Base-by-base conservation (phyloP, 2,113 vertebrate species). In the Corythaixoides concolor region DNA sequence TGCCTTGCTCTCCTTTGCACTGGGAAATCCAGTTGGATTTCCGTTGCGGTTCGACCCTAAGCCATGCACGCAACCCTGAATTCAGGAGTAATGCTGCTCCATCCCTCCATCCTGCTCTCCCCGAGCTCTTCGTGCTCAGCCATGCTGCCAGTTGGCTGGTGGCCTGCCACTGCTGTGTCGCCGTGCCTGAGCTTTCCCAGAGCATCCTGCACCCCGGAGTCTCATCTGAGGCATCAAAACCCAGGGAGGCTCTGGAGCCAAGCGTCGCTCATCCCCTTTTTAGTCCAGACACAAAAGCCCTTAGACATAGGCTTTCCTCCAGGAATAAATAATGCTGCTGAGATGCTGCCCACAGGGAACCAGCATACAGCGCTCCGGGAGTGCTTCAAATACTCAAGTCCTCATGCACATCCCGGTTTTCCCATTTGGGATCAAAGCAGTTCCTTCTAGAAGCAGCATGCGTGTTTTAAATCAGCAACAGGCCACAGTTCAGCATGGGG, bases 111-210 rank as follows among this genome's bases (percentile, higher is more conserved):
- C 56, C 37, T 5, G 1, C 43, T 58, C 9, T 23, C 21, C 50
- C 21, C 3, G 2, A 60, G 32, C 32, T 75, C 21, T 24, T 26
- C 2, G 8, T 27, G 43, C n/a, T 73, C 35, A 41, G 37, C 28
- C 7, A 0, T 6, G 45, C 50, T 70, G 67, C 62, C 41, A 70
- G 75, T 35, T 75, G 75, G 22, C 64, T 72, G 52, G n/a, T 55
- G 58, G 41, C 68, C 43, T 6, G 5, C 24, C 15, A 3, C 28
- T 5, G 2, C 32, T 1, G 1, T 1, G 5, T 23, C 10, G 1
- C 6, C 0, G 0, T 52, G 67, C 33, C 35, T 3, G 1, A 0
- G 0, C 30, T 43, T 35, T 20, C 8, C 3, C 0, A 1, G 15
- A 56, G n/a, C 63, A 78, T 32, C 53, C 67, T 3, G 2, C 2